Conservation (phyloP, 2,797 vertebrate genomes). For the Clarias laeviceps region DNA sequence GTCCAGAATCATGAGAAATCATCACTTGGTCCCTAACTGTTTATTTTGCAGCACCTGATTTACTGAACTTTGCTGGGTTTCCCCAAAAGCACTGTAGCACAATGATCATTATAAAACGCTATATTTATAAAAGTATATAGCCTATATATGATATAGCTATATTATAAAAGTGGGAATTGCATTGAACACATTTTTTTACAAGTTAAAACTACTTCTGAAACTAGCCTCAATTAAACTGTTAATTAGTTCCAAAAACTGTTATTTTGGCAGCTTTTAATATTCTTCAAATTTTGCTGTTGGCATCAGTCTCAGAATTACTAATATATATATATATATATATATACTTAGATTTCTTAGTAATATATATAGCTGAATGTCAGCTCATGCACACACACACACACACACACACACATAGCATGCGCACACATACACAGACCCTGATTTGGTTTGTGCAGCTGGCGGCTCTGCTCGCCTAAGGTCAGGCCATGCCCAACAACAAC, state of each 20-base stretch:
- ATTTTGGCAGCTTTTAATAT: neutral
- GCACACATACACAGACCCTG: constrained; percentile 57
- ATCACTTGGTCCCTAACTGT: neutral
- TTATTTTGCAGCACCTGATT: constrained; percentile 12
- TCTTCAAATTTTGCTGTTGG: neutral
- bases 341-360: too few species aligned
- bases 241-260: neutral
- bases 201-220: neutral
- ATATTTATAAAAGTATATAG: too few species aligned
- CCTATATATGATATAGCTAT: too few species aligned
- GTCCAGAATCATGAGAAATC: neutral
- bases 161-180: neutral
- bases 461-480: constrained; percentile 70
- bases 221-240: neutral
- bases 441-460: constrained; percentile 80
- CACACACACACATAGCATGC: neutral
- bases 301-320: neutral
- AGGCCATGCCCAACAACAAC: constrained; percentile 80
- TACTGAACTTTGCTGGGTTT: neutral
- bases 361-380: constrained; percentile 57
- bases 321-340: too few species aligned
- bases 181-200: neutral
- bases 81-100: neutral
- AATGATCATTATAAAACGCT: neutral
- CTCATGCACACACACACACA: constrained; percentile 24